Evolutionary conservation across 2,888 invertebrate genomes (phyloP), one percentile per base, ranked within the genome.

Genomic region (Buathra laborator): DNA sequence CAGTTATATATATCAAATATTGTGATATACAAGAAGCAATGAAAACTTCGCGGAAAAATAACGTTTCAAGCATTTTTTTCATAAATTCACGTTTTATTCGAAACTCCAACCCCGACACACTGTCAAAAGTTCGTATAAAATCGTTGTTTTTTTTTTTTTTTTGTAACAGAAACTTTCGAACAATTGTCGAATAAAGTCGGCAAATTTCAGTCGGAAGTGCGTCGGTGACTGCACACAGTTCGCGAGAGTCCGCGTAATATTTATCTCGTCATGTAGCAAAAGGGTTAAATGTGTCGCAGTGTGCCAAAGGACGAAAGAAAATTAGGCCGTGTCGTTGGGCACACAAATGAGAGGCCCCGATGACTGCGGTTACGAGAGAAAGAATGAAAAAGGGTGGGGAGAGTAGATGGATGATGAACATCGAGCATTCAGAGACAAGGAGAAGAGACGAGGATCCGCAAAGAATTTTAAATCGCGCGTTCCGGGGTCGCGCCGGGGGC

Each of bases 391-490:
- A 43, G 12, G 19, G 29, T 53, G 37, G 19, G 24, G 7, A 64
- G 16, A 19, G 43, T 29, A 62, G 62, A 19, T 29, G 29, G 14
- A 59, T 24, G 67, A 51, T 24, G 43, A 77, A 67, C 56, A 68
- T 66, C 46, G 43, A 76, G 53, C 66, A 68, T 76, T 44, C 16
- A 43, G 19, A n/a, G 19, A 76, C 24, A 32, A 43, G 43, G 59
- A 76, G 59, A 32, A 53, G 68, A 53, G 51, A 43, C 43, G 67
- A 67, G 10, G 70, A 71, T 59, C 56, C 70, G 75, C 72, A 19
- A 75, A 78, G 76, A 76, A 85, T 85, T 80, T 83, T 43, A 83
- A 85, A 79, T 79, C 80, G 80, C 44, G 85, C 46, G 14, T 85
- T 80, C 67, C 66, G 79, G 70, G 83, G 79, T 78, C 64, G 74